A percentile compares a stretch with the other conserved stretches of the same genome.
phyloP scores from a whole-genome alignment of 2,113 vertebrate species.

The Coracopsis vasa region DNA sequence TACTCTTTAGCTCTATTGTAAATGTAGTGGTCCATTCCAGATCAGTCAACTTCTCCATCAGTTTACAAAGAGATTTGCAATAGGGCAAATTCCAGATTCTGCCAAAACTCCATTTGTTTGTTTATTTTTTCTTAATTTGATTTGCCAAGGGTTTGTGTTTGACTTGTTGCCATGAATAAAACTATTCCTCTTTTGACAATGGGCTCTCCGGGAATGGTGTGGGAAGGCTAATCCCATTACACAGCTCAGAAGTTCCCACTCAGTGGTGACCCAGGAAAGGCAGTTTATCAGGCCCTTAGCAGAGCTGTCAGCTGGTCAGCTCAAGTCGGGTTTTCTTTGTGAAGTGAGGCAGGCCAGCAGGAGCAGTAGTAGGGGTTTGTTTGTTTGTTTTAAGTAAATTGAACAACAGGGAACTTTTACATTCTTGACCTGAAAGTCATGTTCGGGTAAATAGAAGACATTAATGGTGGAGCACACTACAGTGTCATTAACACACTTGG shows the following conservation, averaged over 20 bases:
- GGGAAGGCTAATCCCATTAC: constrained; percentile 63
- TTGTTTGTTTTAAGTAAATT: constrained; percentile 49
- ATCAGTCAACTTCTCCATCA: constrained; percentile 32
- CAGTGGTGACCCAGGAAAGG: background rate
- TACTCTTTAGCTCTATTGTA: background rate
- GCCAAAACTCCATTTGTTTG: constrained; percentile 43
- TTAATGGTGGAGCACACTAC: background rate
- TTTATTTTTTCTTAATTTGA: constrained; percentile 54
- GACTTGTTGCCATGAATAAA: constrained; percentile 55
- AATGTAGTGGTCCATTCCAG: background rate
- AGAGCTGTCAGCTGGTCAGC: constrained; percentile 51
- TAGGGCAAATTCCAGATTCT: constrained; percentile 4
- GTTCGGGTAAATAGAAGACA: background rate
- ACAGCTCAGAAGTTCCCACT: constrained; percentile 44
- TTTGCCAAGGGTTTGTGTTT: constrained; percentile 47
- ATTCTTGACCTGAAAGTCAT: constrained; percentile 27
- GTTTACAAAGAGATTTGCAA: constrained; percentile 19
- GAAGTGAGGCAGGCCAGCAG: background rate
- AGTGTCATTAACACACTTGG: background rate
- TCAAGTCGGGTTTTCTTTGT: background rate
- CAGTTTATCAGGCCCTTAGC: constrained; percentile 26
- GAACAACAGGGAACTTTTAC: constrained; percentile 5
- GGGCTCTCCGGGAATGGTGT: constrained; percentile 19
- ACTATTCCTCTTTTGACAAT: constrained; percentile 35
- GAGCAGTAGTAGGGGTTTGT: background rate